Evolutionary conservation across 1,140 invertebrate species (phyloP).

Genomic region (Druon quercuslanigerum): DNA sequence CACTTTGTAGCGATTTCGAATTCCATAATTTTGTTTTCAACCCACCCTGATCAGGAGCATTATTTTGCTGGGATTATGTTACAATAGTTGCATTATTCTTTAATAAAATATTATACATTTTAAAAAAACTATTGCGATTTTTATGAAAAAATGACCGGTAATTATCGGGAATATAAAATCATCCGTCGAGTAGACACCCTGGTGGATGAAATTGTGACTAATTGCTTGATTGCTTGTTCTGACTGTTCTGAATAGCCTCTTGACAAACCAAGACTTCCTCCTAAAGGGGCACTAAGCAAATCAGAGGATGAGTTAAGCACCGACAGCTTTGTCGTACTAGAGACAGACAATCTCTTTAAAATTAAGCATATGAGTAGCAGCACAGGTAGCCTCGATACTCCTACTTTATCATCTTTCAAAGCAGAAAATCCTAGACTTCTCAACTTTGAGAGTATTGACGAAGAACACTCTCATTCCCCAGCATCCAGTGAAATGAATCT

Average conservation of each 20-base stretch:
- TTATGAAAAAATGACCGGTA: too few relatives aligned
- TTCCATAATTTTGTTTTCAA: too few relatives aligned
- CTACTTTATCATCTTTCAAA: slow-evolving; percentile 52
- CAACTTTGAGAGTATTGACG: slow-evolving; percentile 56
- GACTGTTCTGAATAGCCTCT: slow-evolving; percentile 56
- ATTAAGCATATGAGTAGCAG: slow-evolving; percentile 68
- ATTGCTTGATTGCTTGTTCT: slow-evolving; percentile 51
- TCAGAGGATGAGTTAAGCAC: slow-evolving; percentile 70
- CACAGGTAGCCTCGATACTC: slow-evolving; percentile 64
- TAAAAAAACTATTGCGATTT: too few relatives aligned
- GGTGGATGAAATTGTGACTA: slow-evolving; percentile 37
- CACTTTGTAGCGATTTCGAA: too few relatives aligned
- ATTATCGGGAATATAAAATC: too few relatives aligned
- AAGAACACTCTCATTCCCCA: slow-evolving; percentile 36
- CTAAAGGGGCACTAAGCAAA: slow-evolving; percentile 67
- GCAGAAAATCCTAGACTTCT: slow-evolving; percentile 51
- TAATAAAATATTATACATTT: too few relatives aligned
- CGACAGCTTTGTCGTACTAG: slow-evolving; percentile 60
- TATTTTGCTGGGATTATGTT: too few relatives aligned
- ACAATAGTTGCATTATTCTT: too few relatives aligned
- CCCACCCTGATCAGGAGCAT: too few relatives aligned
- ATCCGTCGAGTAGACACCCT: too few relatives aligned
- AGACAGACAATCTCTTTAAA: slow-evolving; percentile 60
- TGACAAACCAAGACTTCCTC: slow-evolving; percentile 58
- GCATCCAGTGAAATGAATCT: background rate